Base-by-base conservation (phyloP, 2,797 vertebrate species). In the Xiphophorus birchmanni region DNA sequence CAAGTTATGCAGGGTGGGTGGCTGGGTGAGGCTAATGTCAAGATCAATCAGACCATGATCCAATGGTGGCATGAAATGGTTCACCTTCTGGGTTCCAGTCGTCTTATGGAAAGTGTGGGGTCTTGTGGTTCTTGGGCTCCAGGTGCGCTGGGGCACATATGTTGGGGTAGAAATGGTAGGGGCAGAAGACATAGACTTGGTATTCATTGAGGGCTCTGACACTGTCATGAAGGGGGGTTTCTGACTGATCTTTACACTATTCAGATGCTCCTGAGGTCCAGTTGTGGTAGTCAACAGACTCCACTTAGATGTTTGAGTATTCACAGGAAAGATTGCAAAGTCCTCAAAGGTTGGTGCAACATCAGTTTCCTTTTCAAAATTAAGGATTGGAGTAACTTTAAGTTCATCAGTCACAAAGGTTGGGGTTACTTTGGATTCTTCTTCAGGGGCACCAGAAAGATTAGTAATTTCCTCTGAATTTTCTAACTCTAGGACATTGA, bases 31-130 rank as follows among this genome's bases (percentile, higher is more conserved):
- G 87, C 86, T 91, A 88, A 93, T 90, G 78, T 94, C 93, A 84
- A 82, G 77, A 76, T 93, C 90, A 81, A 80, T 85, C 86, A 84
- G 85, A 89, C 87, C 88, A 15, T 86, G 92, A 89, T 91, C 91
- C 91, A 97, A 96, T 83, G 96, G 96, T 78, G 96, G 94, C 0
- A 90, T 79, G 90, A 50, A 86, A 87, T 87, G 80, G 37, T 82
- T 4, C 0, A 90, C 87, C 81, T 89, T 92, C 81, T 91, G 90
- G 86, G 93, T 80, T 1, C 91, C 90, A 0, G 89, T 37, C 5
- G 87, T 90, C 88, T 88, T 67, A 79, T 84, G 89, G 58, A 74
- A 75, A 65, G 74, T 82, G 79, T 75, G 82, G 4, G 78, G 82
- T 13, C 50, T 52, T 7, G 90, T 42, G 40, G 92, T 90, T 78